Evolutionary conservation across 2,888 invertebrate species (phyloP).

Genomic region (Dorcus hopei): DNA sequence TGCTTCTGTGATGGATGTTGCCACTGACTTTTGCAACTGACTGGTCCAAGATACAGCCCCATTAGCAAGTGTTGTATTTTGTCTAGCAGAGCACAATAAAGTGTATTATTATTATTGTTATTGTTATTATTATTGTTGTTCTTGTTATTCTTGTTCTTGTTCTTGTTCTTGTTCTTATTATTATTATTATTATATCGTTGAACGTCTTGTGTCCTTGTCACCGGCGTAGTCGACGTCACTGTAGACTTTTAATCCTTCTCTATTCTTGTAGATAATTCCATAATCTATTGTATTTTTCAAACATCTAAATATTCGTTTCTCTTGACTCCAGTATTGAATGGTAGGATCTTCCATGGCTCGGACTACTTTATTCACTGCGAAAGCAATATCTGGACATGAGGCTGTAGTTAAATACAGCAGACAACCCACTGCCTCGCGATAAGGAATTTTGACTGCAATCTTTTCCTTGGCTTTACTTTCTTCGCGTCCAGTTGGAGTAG

Average conservation of each 20-base stretch:
- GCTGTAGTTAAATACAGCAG: too few species aligned
- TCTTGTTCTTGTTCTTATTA: too few species aligned
- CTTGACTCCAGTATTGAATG: conserved; percentile 6
- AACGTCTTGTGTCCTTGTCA: conserved; percentile 14
- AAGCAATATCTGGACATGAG: neutral
- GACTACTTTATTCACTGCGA: conserved; percentile 6
- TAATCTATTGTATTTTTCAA: neutral
- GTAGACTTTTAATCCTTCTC: conserved; percentile 13
- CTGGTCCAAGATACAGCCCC: conserved; percentile 10
- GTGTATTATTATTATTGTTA: too few species aligned
- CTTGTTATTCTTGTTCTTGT: too few species aligned
- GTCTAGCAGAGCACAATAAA: too few species aligned
- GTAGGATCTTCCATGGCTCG: neutral
- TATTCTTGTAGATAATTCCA: conserved; percentile 2
- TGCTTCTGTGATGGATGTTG: conserved; percentile 12
- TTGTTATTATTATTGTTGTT: too few species aligned
- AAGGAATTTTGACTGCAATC: neutral
- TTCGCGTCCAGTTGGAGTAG: conserved; percentile 8
- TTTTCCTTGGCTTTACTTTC: neutral
- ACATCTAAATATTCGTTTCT: conserved; percentile 9
- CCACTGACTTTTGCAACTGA: conserved; percentile 6
- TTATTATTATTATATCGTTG: conserved; percentile 5
- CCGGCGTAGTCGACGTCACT: conserved; percentile 17
- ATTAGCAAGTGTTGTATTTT: conserved; percentile 1
- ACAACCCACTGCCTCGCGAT: conserved; percentile 11